Evolutionary conservation across 2,113 vertebrate species (phyloP), one percentile per base, ranked within the genome.

Genomic region (Oenanthe melanoleuca): DNA sequence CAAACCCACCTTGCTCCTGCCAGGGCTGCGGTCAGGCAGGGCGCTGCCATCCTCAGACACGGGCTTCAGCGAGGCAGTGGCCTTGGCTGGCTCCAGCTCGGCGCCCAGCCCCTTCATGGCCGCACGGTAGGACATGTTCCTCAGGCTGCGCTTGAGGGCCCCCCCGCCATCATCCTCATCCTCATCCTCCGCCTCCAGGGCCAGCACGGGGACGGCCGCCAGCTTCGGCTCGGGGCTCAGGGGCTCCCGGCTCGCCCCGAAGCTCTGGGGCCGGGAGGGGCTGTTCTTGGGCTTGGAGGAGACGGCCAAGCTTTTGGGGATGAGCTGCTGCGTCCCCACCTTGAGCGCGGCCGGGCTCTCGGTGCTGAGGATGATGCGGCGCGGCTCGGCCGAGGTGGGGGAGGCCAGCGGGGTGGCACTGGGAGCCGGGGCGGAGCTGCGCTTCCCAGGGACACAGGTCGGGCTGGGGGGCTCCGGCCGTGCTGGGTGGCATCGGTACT

Each of bases 81-180:
- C 37, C 12, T 26, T 97, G 1, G 3, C 5, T 0, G 83, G 31
- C 59, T 77, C 89, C 4, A 1, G 31, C 9, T 89, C 90, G 0
- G 93, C 5, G 0, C 95, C 96, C 47, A 87, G 80, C 26, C 97
- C 98, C 93, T 97, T 98, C 97, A 99, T 98, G 28, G 99, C 99
- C 0, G 97, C 99, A 5, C 98, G 98, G 96, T 99, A 99, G 0
- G 99, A 99, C 94, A 98, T 98, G 96, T 98, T 99, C 94, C 99
- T 97, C 61, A 99, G 98, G 92, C 99, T 99, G 47, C 99, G 98
- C 47, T 97, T 97, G 61, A 98, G 87, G 12, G 71, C 5, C 5
- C 96, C 97, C 5, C 97, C 97, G 0, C 96, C 92, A 3, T 96
- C 98, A 2, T 94, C 93, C 18, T 94, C 98, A 2, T 94, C 93